These are phyloP conservation scores for Leptinotarsa peninsularis DNA, from an alignment of 2,888 invertebrate genomes.

Conservation along the genomic window DNA sequence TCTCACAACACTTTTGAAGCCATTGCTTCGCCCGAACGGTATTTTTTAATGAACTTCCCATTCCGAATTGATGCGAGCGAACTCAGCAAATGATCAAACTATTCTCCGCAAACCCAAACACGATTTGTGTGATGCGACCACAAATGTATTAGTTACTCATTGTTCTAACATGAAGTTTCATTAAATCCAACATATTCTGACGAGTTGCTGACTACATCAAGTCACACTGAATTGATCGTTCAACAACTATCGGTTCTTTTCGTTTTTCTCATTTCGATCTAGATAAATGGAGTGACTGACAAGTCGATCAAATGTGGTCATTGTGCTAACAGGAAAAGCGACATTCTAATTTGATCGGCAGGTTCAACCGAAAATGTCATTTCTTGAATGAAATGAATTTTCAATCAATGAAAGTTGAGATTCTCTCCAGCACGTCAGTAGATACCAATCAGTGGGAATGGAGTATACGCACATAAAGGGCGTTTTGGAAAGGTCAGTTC, in stretches of 20 bases:
- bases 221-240: background rate
- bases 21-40: too few relatives aligned
- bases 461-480: background rate
- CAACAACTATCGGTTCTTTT: background rate
- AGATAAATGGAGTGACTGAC: slow-evolving; percentile 12
- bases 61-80: too few relatives aligned
- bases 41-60: too few relatives aligned
- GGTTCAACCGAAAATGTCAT: background rate
- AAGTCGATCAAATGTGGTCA: background rate
- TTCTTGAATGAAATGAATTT: slow-evolving; percentile 3
- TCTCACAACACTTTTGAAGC: too few relatives aligned
- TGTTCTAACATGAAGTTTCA: slow-evolving; percentile 6
- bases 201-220: background rate
- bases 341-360: background rate
- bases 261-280: slow-evolving; percentile 10
- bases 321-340: background rate
- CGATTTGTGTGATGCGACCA: background rate
- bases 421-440: background rate
- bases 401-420: background rate
- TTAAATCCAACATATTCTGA: background rate
- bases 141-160: background rate
- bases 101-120: background rate
- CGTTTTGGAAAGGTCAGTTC: too few relatives aligned
- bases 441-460: background rate
- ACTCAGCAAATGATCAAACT: background rate